Base-by-base conservation (phyloP, 2,797 vertebrate genomes). In the Lateolabrax maculatus region DNA sequence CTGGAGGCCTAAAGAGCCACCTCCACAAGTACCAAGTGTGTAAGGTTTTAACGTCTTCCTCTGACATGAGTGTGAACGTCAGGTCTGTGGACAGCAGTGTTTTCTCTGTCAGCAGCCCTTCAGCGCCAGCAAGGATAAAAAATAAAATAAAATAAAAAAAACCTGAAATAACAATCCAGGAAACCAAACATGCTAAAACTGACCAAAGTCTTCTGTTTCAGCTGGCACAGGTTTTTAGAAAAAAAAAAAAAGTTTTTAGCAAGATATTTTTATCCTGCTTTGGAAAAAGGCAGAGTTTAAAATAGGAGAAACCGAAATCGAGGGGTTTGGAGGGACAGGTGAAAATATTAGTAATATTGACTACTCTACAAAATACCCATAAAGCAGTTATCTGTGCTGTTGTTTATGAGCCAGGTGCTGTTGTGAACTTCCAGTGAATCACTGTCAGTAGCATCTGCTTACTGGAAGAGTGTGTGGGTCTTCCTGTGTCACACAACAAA, bases 81-180 rank as follows among this genome's bases (percentile, higher is more conserved):
- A 56, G n/a, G 44, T 71, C 53, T 85, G 19, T 56, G 64, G 70
- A 72, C 68, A 71, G 71, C 34, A 0, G 79, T 65, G 77, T 81
- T 77, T 56, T 75, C 56, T 76, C 67, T 86, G 81, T 84, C 84
- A 84, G 84, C 69, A 78, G 63, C 56, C 27, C 58, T 69, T 84
- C 77, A 83, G 53, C 37, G 43, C 64, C 80, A 85, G 61, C 25
- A 6, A 67, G 63, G 60, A 82, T 89, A 41, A 85, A 79, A 80
- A 84, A n/a, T n/a, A n/a, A n/a, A n/a, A n/a, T n/a, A n/a, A n/a
- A n/a, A n/a, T n/a, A n/a, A n/a, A n/a, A n/a, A n/a, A n/a, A 60
- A 72, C 1, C 11, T 72, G 63, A 60, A 87, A 85, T 84, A 83
- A 78, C 39, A 80, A 81, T 78, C 68, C 86, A 79, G 84, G 61